Conservation (phyloP, 2,888 invertebrate species). For the Dynastes maya region DNA sequence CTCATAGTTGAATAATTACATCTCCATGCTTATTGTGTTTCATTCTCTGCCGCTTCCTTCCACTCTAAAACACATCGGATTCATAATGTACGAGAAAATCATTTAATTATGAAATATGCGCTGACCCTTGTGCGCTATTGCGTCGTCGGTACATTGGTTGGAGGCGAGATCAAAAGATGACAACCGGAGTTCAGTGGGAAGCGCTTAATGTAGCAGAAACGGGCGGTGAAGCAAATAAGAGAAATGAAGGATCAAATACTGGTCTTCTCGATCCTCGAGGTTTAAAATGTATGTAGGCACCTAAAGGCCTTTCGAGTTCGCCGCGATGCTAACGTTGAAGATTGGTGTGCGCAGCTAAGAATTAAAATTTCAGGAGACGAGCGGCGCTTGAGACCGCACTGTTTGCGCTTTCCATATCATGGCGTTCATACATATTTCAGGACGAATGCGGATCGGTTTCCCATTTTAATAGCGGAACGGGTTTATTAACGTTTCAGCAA, state of each 20-base stretch:
- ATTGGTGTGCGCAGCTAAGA: background rate
- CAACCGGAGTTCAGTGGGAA: slow-evolving; percentile 20
- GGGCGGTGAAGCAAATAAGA: slow-evolving; percentile 36
- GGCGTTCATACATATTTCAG: background rate
- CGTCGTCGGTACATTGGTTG: slow-evolving; percentile 7
- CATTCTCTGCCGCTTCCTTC: background rate
- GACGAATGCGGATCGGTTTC: slow-evolving; percentile 2
- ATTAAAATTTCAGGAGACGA: slow-evolving; percentile 27
- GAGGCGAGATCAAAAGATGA: slow-evolving; percentile 37
- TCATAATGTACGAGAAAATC: slow-evolving; percentile 1
- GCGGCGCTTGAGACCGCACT: background rate
- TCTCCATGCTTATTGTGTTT: background rate
- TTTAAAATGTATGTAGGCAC: slow-evolving; percentile 18
- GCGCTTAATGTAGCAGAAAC: slow-evolving; percentile 39
- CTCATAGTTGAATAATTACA: background rate
- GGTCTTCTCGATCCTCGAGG: background rate
- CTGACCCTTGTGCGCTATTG: slow-evolving; percentile 7
- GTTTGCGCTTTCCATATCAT: slow-evolving; percentile 12
- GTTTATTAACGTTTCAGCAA: slow-evolving; percentile 6
- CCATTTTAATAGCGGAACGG: slow-evolving; percentile 2
- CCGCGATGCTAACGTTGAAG: background rate
- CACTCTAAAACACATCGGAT: background rate
- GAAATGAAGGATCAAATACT: slow-evolving; percentile 37
- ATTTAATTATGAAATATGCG: slow-evolving; percentile 14
- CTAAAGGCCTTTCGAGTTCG: too few relatives aligned